Base-by-base conservation (phyloP, 2,888 invertebrate genomes). In the Drosophila formosana region DNA sequence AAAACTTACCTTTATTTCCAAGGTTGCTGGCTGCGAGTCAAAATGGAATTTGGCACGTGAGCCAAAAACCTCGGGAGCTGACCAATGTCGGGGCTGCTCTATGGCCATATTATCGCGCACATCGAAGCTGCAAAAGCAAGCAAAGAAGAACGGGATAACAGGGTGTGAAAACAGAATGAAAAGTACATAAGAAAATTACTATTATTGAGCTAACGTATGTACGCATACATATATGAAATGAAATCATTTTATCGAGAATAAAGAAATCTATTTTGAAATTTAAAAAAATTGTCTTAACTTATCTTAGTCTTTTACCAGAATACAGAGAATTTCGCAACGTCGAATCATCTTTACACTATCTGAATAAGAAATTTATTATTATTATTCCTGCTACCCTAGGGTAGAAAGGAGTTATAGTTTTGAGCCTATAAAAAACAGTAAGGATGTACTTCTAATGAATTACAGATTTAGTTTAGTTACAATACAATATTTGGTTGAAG, bases 21-120 rank as follows among this genome's bases (percentile, higher is more conserved):
- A 94, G 75, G 96, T 95, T 71, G 97, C 97, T 76, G 97, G 96
- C 80, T 96, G 94, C 60, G 96, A 95, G 65, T 95, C 94, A 62
- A 96, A 95, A 90, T 95, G 94, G 93, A 97, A 97, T 94, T 96
- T 96, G 75, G 97, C 97, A 83, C 97, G 95, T 71, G 96, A 95
- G 34, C 97, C 97, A 93, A 97, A 97, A 89, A 96, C 96, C 92
- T 96, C 96, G 65, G 96, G 95, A 63, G 96, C 96, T 43, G 97
- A 97, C 95, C 96, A 96, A 93, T 97, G 97, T 60, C 95, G 94
- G 50, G 96, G 97, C 80, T 91, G 91, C 89, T 96, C 95, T 56
- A 94, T 94, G 82, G 96, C 93, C 80, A 96, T 95, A 93, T 96
- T 97, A 88, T 97, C 97, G 78, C 97, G 95, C 25, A 97, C 97